Conservation (phyloP, 2,113 vertebrate species). For the Polyodon spathula region DNA sequence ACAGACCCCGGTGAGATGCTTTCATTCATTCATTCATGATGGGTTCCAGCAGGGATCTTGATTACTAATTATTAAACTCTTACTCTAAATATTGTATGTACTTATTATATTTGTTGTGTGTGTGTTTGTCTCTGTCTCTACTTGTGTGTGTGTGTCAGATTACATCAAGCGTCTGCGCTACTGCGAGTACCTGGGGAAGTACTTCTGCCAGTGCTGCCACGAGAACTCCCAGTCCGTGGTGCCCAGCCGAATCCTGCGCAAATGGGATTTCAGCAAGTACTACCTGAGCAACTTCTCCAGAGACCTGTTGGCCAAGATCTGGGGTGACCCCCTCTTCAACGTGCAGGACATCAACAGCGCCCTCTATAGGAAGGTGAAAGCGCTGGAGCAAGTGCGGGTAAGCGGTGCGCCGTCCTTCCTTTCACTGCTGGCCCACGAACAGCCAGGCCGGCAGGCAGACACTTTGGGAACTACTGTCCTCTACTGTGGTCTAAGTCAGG, state of each 20-base stretch:
- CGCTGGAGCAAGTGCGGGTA: conserved; percentile 80
- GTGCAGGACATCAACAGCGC: conserved; percentile 78
- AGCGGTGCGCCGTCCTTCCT: conserved; percentile 19
- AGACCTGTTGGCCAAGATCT: conserved; percentile 86
- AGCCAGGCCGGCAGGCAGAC: neutral
- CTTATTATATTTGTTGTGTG: conserved; percentile 4
- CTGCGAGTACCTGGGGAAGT: conserved; percentile 94
- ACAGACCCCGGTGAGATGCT: conserved; percentile 77
- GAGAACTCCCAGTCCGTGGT: conserved; percentile 81
- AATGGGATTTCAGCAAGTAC: conserved; percentile 97
- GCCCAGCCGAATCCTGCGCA: conserved; percentile 79
- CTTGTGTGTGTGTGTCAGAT: too few relatives aligned
- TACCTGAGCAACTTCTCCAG: conserved; percentile 92
- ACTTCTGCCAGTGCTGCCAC: conserved; percentile 97
- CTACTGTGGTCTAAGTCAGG: too few relatives aligned
- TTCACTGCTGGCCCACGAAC: too few relatives aligned
- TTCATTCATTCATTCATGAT: too few relatives aligned
- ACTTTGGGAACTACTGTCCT: too few relatives aligned
- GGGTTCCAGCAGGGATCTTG: neutral
- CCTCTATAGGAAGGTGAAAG: conserved; percentile 84
- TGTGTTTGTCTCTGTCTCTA: neutral
- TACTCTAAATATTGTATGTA: neutral
- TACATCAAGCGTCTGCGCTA: conserved; percentile 92
- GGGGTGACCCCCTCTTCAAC: conserved; percentile 89
- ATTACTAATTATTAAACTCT: neutral